Conservation (phyloP, 2,113 vertebrate species). For the Peucedramus taeniatus region DNA sequence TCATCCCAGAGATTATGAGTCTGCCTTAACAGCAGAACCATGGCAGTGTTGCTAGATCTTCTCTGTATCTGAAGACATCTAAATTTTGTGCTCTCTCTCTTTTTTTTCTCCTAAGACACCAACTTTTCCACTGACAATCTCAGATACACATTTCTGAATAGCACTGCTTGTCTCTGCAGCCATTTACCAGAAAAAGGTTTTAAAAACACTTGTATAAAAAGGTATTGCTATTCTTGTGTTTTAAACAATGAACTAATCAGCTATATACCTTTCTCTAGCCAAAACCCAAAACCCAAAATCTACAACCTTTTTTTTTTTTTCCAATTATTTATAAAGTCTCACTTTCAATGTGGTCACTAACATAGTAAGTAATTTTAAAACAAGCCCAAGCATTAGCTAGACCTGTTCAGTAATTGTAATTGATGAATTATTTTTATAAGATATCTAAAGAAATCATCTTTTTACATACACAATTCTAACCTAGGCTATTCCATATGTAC, state of each 20-base stretch:
- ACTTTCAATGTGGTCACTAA: background rate
- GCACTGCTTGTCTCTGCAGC: background rate
- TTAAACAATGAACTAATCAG: background rate
- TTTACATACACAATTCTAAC: background rate
- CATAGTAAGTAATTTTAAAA: background rate
- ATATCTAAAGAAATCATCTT: background rate
- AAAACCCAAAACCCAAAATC: no score
- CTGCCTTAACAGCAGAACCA: background rate
- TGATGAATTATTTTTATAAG: background rate
- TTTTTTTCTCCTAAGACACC: background rate
- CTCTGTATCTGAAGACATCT: background rate
- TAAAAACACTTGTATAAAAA: background rate
- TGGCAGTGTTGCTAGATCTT: background rate
- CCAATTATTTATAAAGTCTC: background rate
- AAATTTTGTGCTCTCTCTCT: background rate
- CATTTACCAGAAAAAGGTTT: background rate
- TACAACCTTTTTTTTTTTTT: background rate
- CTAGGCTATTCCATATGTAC: background rate
- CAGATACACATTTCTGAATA: background rate
- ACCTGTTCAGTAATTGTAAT: background rate
- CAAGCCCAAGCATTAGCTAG: background rate
- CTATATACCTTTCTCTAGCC: background rate
- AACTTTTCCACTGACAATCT: background rate
- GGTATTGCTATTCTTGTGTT: background rate
- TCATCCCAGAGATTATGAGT: background rate